Base-by-base conservation (phyloP, 2,888 invertebrate species). In the Drosophila pseudotalamancana region DNA sequence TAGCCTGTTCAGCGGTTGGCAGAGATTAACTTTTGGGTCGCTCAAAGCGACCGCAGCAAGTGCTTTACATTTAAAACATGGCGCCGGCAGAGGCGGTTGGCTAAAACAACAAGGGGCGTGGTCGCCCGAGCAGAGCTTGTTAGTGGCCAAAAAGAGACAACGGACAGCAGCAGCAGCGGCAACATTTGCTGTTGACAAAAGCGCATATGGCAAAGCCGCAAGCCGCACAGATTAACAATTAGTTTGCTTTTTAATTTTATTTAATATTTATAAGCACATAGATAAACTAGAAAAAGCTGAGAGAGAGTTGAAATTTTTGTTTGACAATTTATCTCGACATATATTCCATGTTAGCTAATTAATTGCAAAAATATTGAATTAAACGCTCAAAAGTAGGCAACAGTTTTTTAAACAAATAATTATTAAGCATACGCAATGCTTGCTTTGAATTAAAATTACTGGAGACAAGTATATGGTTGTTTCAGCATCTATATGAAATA, bases 1-100 rank as follows among this genome's bases (percentile, higher is more conserved):
- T 72, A 70, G 72, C 67, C 57, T 67, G 77, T 76, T 66, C 72
- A 84, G 85, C 87, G 85, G 87, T 80, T 86, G 87, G 81, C 73
- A 87, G 84, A 86, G 84, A 84, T 84, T 84, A 84, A 88, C 88
- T 84, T 86, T 85, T 80, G 83, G 87, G 80, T 80, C 83, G 75
- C 80, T 86, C 84, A 84, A 84, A 84, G 87, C 87, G 87, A 84
- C 84, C 84, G 66, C 84, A 84, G 77, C 81, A 79, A 83, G 80
- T 82, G 87, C 86, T 83, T 82, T 87, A 73, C 82, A 87, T 75
- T 82, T 87, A 77, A 87, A 82, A 72, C 82, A 83, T 63, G 60
- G 66, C 64, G 66, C 14, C 66, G 55, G 46, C 35, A 35, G n/a
- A 31, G 46, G 35, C 35, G 35, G 34, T 1, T 29, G 29, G 19